Conservation (phyloP, 1,140 invertebrate genomes). For the Meloidogyne chitwoodi region DNA sequence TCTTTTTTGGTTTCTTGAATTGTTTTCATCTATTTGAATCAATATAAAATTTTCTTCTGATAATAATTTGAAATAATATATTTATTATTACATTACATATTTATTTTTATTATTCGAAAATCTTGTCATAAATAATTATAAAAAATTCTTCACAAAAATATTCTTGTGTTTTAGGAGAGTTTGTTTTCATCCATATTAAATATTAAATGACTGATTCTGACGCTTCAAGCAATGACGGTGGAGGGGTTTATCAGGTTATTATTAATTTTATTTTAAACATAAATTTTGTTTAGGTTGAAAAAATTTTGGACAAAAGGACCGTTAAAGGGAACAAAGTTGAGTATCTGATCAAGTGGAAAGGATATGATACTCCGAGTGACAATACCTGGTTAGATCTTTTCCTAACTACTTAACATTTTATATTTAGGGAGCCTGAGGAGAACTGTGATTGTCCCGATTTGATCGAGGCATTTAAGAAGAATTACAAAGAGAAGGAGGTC, state of each 20-base stretch:
- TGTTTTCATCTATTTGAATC: not conserved
- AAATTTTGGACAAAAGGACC: not conserved
- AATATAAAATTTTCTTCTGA: not conserved
- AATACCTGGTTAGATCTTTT: not conserved
- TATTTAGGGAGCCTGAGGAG: constrained; percentile 12
- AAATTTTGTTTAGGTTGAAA: not conserved
- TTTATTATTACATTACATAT: too few species aligned
- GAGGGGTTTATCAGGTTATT: constrained; percentile 2
- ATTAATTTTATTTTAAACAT: not conserved
- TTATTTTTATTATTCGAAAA: too few species aligned
- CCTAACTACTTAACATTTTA: not conserved
- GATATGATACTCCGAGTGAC: not conserved
- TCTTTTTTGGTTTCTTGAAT: not conserved
- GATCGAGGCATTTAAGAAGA: not conserved
- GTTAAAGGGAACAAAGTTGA: constrained; percentile 3
- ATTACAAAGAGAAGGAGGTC: not conserved
- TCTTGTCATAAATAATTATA: too few species aligned
- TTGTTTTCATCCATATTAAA: too few species aligned
- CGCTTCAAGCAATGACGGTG: not conserved
- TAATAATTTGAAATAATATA: too few species aligned
- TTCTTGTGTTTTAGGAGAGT: too few species aligned
- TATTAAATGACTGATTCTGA: constrained; percentile 1
- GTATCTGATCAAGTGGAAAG: constrained; percentile 12
- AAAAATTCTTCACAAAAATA: too few species aligned
- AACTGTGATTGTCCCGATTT: constrained; percentile 15